Evolutionary conservation across 2,113 vertebrate species (phyloP).

Genomic region (Tautogolabrus adspersus): DNA sequence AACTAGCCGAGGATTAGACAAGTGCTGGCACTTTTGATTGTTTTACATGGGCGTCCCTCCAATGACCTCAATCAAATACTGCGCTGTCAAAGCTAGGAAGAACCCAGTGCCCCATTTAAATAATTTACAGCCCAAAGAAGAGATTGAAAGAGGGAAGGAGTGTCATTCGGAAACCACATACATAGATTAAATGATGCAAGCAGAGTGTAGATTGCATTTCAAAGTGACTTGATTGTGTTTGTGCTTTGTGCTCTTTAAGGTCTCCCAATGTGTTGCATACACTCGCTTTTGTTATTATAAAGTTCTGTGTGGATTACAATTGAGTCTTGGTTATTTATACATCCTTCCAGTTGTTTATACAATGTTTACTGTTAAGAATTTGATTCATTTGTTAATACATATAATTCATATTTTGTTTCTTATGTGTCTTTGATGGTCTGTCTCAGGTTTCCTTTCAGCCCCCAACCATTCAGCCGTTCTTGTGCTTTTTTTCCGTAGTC

Average conservation of each 20-base stretch:
- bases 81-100: slow-evolving; percentile 17
- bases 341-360: slow-evolving; percentile 34
- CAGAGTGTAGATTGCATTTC: slow-evolving; percentile 30
- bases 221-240: slow-evolving; percentile 43
- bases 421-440: slow-evolving; percentile 15
- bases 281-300: slow-evolving; percentile 4
- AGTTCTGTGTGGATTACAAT: slow-evolving; percentile 14
- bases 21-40: slow-evolving; percentile 39
- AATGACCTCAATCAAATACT: slow-evolving; percentile 45
- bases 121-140: slow-evolving; percentile 45
- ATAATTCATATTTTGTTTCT: slow-evolving; percentile 31
- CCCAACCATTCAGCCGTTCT: slow-evolving; percentile 10
- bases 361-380: slow-evolving; percentile 34
- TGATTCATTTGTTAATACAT: slow-evolving; percentile 39
- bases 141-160: slow-evolving; percentile 1
- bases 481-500: not conserved
- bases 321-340: slow-evolving; percentile 29
- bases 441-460: slow-evolving; percentile 37
- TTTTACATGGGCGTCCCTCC: slow-evolving; percentile 31
- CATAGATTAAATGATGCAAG: slow-evolving; percentile 45
- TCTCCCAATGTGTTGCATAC: not conserved
- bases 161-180: slow-evolving; percentile 26
- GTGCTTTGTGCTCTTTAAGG: slow-evolving; percentile 1
- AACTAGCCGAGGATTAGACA: slow-evolving; percentile 15
- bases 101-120: slow-evolving; percentile 35